Base-by-base conservation (phyloP, 2,797 vertebrate species). In the Chelmon rostratus region DNA sequence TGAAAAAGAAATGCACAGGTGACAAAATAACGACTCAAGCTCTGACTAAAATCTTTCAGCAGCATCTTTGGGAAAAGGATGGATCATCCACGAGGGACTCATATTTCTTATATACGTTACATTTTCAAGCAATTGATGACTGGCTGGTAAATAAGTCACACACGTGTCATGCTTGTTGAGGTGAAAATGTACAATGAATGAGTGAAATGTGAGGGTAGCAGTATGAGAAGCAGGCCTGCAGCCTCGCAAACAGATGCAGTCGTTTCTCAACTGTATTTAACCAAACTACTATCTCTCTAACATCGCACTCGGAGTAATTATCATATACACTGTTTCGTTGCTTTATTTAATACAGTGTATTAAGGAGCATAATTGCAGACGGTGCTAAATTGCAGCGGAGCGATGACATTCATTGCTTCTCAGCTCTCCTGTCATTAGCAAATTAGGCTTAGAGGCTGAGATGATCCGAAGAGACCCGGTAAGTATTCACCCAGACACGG, bases 331-430 rank as follows among this genome's bases (percentile, higher is more conserved):
- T 40, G 66, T 69, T 85, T 89, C 75, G 76, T 79, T 37, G 58
- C 81, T 89, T 85, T 86, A 79, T 84, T 82, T 84, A 90, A 84
- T 84, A 79, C 76, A 83, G 83, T 88, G 86, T 84, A 92, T 90
- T 85, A 87, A 68, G 86, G 86, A 86, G 86, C 78, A 81, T 91
- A 87, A 92, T 88, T 87, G 73, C 82, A 90, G 92, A 89, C 74
- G 68, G 86, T 93, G 93, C 95, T 93, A 80, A 94, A 95, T 93
- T 82, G 90, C 65, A 13, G 84, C 65, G 70, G 80, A 84, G 86
- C 68, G 65, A 81, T 94, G 94, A 92, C 93, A 94, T 94, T 95
- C 93, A 94, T 93, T 93, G 92, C 92, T 87, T 89, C 91, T 93
- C 91, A 72, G 89, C 89, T 89, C 89, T 91, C 77, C 74, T 87